phyloP scores from a whole-genome alignment of 2,113 vertebrate genomes.

The Lontra canadensis region DNA sequence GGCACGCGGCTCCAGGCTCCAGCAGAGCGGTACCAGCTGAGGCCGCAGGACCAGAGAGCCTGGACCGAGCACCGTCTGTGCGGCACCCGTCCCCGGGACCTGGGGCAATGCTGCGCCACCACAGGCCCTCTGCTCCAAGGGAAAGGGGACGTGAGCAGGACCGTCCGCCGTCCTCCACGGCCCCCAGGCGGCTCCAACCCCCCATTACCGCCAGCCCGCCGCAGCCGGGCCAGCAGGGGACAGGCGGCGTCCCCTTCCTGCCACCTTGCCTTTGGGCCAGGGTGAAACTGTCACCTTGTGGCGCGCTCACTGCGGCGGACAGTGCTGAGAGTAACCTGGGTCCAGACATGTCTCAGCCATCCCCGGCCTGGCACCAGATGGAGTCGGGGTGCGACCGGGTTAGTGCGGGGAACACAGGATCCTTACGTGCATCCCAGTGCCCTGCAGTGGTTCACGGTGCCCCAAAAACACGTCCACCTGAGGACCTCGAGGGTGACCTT shows the following conservation, averaged over 20 bases:
- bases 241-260: not conserved
- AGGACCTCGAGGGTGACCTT: not conserved
- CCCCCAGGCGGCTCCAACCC: not conserved
- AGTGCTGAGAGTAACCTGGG: not conserved
- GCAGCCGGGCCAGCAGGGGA: not conserved
- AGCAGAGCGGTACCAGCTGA: not conserved
- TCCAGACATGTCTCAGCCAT: not conserved
- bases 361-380: not conserved
- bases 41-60: not conserved
- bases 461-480: not conserved
- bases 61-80: not conserved
- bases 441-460: not conserved
- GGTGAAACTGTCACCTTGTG: not conserved
- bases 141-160: not conserved
- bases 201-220: not conserved
- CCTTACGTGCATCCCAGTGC: fast-evolving
- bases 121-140: not conserved
- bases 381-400: fast-evolving
- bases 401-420: fast-evolving
- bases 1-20: not conserved
- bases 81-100: too few species aligned
- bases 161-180: not conserved
- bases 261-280: not conserved
- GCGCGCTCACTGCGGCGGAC: not conserved
- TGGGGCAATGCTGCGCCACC: not conserved